Base-by-base conservation (phyloP, 2,113 vertebrate genomes). In the Corythoichthys intestinalis region DNA sequence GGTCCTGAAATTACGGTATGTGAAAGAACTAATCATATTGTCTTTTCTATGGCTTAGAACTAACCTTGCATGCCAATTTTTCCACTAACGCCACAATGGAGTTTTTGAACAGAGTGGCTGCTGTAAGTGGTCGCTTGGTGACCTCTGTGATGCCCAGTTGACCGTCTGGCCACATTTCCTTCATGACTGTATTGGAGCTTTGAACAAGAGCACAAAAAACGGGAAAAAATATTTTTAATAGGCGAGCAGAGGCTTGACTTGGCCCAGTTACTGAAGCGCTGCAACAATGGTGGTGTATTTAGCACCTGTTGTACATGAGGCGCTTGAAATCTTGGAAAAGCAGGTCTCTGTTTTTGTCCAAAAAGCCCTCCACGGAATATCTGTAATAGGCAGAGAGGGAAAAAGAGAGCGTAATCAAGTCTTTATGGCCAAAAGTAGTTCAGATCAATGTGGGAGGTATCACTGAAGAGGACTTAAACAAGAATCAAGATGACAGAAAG, bases 301-400 rank as follows among this genome's bases (percentile, higher is more conserved):
- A 57, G 41, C 74, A 97, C 95, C 96, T 98, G 92, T 95, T 95
- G 82, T 91, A 98, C 88, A 97, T 90, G 67, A 98, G 91, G 0
- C 96, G 90, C 80, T 98, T 97, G 89, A 97, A 96, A 78, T 98
- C 96, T 74, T 98, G 96, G 90, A 97, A 97, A 38, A 98, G 95
- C 0, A 90, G 91, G 73, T 98, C 96, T 78, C 96, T 94, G 91
- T 98, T 98, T 91, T 97, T 98, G 79, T 98, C 95, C 65, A 98
- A 82, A 85, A 97, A 96, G 1, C 96, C 95, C 67, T 96, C 95
- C 44, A 95, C 94, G 0, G 94, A 96, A 84, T 98, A 98, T 87
- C 96, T 98, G 90, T 56, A 67, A 68, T 2, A 69, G 50, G 82
- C 2, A 34, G 3, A 60, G 56, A 75, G 6, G 49, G 37, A 64